Evolutionary conservation across 1,140 invertebrate species (phyloP).

Genomic region (Cydia splendana): DNA sequence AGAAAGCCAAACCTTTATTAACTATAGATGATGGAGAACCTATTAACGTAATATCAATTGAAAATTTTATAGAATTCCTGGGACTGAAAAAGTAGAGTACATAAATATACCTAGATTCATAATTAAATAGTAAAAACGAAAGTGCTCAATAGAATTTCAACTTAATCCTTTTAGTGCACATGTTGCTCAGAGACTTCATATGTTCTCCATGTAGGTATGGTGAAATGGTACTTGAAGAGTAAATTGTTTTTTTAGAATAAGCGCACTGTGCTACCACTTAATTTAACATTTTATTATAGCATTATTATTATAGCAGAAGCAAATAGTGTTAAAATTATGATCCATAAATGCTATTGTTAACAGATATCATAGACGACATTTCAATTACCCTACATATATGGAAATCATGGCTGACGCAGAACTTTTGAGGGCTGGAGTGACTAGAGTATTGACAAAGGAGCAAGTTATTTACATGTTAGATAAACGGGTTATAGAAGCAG

Average conservation of each 20-base stretch:
- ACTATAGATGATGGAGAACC: constrained; percentile 52
- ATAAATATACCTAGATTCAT: constrained; percentile 13
- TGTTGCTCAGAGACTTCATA: too few relatives aligned
- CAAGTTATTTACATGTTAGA: constrained; percentile 67
- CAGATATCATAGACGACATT: constrained; percentile 66
- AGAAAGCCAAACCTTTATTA: constrained; percentile 54
- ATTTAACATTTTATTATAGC: too few relatives aligned
- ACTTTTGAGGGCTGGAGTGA: constrained; percentile 54
- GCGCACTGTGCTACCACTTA: too few relatives aligned
- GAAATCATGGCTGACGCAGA: constrained; percentile 68
- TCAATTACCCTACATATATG: constrained; percentile 64
- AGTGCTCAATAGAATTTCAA: too few relatives aligned
- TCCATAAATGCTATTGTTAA: constrained; percentile 38
- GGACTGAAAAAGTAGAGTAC: constrained; percentile 61
- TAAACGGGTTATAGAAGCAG: constrained; percentile 54
- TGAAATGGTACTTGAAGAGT: too few relatives aligned
- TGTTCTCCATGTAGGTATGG: too few relatives aligned
- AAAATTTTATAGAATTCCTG: constrained; percentile 60
- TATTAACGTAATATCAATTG: constrained; percentile 60
- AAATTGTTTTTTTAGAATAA: too few relatives aligned
- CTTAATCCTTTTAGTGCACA: too few relatives aligned
- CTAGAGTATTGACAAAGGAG: constrained; percentile 59
- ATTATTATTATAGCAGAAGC: too few relatives aligned
- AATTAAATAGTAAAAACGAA: too few relatives aligned
- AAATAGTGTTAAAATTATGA: constrained; percentile 50